Base-by-base conservation (phyloP, 1,140 invertebrate genomes). In the Fopius arisanus region DNA sequence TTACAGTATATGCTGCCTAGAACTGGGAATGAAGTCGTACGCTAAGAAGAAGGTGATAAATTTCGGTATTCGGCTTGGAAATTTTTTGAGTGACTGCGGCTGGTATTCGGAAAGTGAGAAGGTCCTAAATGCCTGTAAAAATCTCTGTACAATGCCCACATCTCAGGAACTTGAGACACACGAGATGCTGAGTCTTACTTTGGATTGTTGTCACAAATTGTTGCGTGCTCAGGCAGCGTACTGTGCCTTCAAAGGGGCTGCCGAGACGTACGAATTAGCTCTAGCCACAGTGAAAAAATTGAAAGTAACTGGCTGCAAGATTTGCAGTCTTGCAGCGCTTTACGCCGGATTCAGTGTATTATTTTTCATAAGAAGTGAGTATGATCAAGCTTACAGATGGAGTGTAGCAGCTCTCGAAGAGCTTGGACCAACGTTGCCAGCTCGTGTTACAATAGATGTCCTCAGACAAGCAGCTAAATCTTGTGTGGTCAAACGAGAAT, bases 401-500 rank as follows among this genome's bases (percentile, higher is more conserved):
- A 93, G 93, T 85, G 86, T 92, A 78, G 87, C 91, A 78, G 94
- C 95, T 6, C 87, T 96, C 40, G 87, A 89, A 66, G 88, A 93
- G 77, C 83, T 96, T 41, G 90, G 89, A 21, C 84, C 90, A 12
- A 86, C 88, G 67, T 88, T 92, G 31, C 90, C 92, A 23, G 84
- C 89, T 71, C 89, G 91, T 78, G 90, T 93, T 62, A 91, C 91
- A 16, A 90, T 97, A 37, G 94, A 96, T 84, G 93, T 96, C 40
- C 82, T 97, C 4, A 90, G 95, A 37, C 93, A 95, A 81, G 93
- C 94, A 77, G 92, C 94, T 51, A 96, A 95, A 89, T 92, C 94
- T 7, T 97, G 95, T 88, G 93, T 97, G 9, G 91, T 96, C 6
- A 97, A 96, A 88, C 89, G 95, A 67, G 91, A 95, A 78, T 96